Evolutionary conservation across 2,113 vertebrate species (phyloP).

Genomic region (Entosphenus tridentatus): DNA sequence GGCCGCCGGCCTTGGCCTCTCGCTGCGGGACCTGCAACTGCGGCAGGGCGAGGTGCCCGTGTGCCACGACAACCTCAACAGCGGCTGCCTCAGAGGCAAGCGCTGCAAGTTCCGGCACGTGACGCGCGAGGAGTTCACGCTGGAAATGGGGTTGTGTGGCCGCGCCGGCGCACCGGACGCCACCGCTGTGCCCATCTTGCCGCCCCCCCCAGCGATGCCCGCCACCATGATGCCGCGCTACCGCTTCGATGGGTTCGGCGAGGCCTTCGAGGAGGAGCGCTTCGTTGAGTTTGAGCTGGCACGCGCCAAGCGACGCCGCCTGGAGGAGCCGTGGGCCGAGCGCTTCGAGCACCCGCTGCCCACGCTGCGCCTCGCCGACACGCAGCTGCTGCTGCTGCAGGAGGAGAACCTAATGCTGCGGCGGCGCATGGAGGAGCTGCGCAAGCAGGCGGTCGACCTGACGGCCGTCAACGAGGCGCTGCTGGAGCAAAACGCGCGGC

Average conservation of each 20-base stretch:
- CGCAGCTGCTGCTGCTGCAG: slow-evolving; percentile 64
- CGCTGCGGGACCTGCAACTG: slow-evolving; percentile 51
- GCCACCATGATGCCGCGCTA: slow-evolving; percentile 3
- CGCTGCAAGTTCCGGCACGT: slow-evolving; percentile 90
- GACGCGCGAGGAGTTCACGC: slow-evolving; percentile 17
- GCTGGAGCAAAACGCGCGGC: slow-evolving; percentile 85
- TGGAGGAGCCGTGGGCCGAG: slow-evolving; percentile 39
- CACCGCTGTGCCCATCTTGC: neutral
- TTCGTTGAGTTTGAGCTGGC: neutral
- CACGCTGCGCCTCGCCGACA: slow-evolving; percentile 40
- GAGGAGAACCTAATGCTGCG: slow-evolving; percentile 72
- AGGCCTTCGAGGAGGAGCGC: neutral
- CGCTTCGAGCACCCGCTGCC: slow-evolving; percentile 42
- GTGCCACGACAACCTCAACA: slow-evolving; percentile 78
- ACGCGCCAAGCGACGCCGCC: neutral
- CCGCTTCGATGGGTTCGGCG: slow-evolving; percentile 1
- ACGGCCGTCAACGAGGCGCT: slow-evolving; percentile 84
- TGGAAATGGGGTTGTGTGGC: neutral
- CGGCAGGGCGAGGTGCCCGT: slow-evolving; percentile 78
- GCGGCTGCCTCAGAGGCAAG: slow-evolving; percentile 69
- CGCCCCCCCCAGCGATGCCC: slow-evolving; percentile 1
- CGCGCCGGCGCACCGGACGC: neutral
- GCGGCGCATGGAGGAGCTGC: slow-evolving; percentile 74
- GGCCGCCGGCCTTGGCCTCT: slow-evolving; percentile 56
- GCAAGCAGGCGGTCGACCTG: slow-evolving; percentile 80